Percentiles rank a stretch among this genome's conserved stretches.
phyloP scores from a whole-genome alignment of 1,140 invertebrate genomes.

The Dendroctonus ponderosae region DNA sequence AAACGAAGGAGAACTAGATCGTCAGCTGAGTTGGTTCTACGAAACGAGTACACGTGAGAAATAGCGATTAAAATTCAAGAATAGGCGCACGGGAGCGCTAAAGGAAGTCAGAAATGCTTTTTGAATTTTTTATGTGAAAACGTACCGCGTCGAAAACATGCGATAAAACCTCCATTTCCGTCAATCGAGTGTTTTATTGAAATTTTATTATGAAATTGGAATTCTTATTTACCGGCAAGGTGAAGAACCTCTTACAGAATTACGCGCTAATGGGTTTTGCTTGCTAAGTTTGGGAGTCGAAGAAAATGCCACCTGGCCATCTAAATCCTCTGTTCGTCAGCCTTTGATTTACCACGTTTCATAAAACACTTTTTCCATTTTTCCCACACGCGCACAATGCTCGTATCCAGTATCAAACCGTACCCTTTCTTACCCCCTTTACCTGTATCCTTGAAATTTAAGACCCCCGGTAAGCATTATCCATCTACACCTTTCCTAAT shows the following conservation, averaged over 20 bases:
- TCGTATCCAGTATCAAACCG: too few species aligned
- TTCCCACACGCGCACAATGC: too few species aligned
- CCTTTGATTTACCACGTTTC: too few species aligned
- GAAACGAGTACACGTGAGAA: constrained; percentile 7
- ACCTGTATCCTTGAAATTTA: constrained; percentile 17
- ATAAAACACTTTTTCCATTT: too few species aligned
- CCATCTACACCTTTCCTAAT: constrained; percentile 18
- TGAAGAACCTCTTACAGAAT: too few species aligned
- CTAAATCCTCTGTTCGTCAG: too few species aligned
- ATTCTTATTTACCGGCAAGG: background rate
- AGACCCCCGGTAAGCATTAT: constrained; percentile 16
- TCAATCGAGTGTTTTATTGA: constrained; percentile 24
- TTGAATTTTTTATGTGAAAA: constrained; percentile 29
- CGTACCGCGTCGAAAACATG: constrained; percentile 22
- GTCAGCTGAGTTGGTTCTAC: background rate
- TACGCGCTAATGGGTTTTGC: background rate
- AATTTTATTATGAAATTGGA: constrained; percentile 16
- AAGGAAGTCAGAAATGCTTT: constrained; percentile 22
- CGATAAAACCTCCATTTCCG: constrained; percentile 22
- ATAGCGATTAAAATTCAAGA: constrained; percentile 19
- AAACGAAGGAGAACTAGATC: background rate
- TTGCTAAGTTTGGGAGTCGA: too few species aligned
- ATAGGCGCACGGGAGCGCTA: constrained; percentile 10
- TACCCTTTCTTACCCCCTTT: background rate
- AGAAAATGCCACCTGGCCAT: too few species aligned